Base-by-base conservation (phyloP, 2,888 invertebrate species). In the Eristalinus sepulchralis region DNA sequence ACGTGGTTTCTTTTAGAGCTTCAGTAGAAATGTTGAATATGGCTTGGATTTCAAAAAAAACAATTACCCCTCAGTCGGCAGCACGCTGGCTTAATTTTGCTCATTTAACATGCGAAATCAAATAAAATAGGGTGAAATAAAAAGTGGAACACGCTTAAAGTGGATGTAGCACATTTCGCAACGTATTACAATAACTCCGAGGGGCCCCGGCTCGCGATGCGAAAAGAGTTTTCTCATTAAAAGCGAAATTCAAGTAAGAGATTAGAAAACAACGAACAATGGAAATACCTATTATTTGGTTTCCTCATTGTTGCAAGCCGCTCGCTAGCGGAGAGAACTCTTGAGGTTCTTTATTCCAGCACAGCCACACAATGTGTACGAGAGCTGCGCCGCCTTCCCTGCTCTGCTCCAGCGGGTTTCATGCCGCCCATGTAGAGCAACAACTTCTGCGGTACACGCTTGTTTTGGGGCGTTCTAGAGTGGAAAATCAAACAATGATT, bases 401-500 rank as follows among this genome's bases (percentile, higher is more conserved):
- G 20, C 27, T 27, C 27, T 3, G 27, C 5, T 5, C 27, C 27
- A 27, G 2, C 27, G 5, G n/a, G 27, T 27, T 27, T 31, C 36
- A 66, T 57, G 64, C 36, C 53, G 39, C 39, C 24, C 55, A 66
- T 75, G 64, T 36, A 75, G 64, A 66, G 57, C 66, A 75, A 75
- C 39, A 66, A 77, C 59, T 67, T 39, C 53, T 31, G 57, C 76
- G 39, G 33, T 39, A 47, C 53, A 76, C 60, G n/a, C 66, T 33
- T 47, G 67, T 68, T 66, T 76, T 81, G 72, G 85, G 64, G 81
- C 81, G 85, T 85, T 85, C 73, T 82, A 78, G 82, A 78, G 85
- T 85, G 77, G 82, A 85, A 85, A 85, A 85, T 85, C 82, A 82
- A 85, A 85, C 85, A 85, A 85, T 82, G 73, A 82, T 82, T 82